phyloP scores from a whole-genome alignment of 2,888 invertebrate genomes.

The Drosophila suboccidentalis region DNA sequence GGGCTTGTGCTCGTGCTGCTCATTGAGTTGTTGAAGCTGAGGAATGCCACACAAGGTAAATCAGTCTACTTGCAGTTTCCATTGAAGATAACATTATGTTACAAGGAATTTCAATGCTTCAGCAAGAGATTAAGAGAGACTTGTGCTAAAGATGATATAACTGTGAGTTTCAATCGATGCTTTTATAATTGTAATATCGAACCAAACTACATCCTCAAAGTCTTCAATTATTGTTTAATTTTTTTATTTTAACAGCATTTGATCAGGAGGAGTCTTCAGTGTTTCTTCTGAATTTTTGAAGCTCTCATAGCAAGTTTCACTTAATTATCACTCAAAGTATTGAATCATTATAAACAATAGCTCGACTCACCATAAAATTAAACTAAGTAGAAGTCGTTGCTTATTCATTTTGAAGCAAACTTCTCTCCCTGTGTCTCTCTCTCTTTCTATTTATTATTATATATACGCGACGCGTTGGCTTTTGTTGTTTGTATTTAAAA shows the following conservation, averaged over 20 bases:
- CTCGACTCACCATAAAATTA: slow-evolving; percentile 82
- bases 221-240: no score
- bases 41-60: slow-evolving; percentile 39
- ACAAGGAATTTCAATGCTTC: not conserved
- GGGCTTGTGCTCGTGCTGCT: slow-evolving; percentile 17
- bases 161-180: not conserved
- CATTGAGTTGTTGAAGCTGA: slow-evolving; percentile 8
- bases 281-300: no score
- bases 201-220: no score
- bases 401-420: slow-evolving; percentile 72
- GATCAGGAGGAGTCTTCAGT: no score
- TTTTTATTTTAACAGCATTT: no score
- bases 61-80: slow-evolving; percentile 12
- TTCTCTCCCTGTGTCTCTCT: slow-evolving; percentile 20
- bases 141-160: not conserved
- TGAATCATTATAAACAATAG: slow-evolving; percentile 3
- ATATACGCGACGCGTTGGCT: slow-evolving; percentile 37
- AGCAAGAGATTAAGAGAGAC: not conserved
- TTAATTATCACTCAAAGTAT: slow-evolving; percentile 1
- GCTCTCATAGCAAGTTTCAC: not conserved
- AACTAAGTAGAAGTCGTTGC: slow-evolving; percentile 74
- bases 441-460: slow-evolving; percentile 14
- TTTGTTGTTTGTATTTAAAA: slow-evolving; percentile 55
- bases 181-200: no score
- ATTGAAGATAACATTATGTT: slow-evolving; percentile 17